Evolutionary conservation across 1,140 invertebrate species (phyloP).

Genomic region (Lepidostoma basale): DNA sequence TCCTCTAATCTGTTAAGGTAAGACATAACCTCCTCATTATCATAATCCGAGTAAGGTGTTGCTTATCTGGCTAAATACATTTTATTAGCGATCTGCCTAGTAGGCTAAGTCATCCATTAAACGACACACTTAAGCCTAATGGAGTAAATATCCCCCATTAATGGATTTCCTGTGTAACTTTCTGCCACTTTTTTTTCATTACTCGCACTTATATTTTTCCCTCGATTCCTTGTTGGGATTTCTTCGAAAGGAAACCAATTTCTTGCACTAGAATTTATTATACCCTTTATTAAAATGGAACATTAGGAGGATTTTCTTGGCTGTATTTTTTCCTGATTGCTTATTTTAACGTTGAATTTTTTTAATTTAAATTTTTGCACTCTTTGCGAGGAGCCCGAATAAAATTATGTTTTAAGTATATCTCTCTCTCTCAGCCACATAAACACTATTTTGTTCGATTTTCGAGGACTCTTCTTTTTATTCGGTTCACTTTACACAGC

Average conservation of each 20-base stretch:
- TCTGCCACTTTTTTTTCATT: conserved; percentile 11
- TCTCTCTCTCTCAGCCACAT: too few species aligned
- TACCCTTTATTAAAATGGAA: not conserved
- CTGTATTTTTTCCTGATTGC: not conserved
- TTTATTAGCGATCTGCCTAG: not conserved
- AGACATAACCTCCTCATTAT: too few species aligned
- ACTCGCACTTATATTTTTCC: not conserved
- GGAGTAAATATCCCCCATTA: not conserved
- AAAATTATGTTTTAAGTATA: too few species aligned
- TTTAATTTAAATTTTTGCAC: not conserved
- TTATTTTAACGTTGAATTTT: not conserved
- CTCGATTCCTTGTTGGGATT: not conserved
- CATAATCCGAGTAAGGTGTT: conserved; percentile 15
- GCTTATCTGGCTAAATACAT: conserved; percentile 12
- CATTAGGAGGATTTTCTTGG: not conserved
- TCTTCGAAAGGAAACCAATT: not conserved
- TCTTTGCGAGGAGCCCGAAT: too few species aligned
- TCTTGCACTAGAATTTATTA: not conserved
- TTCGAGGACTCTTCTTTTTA: not conserved
- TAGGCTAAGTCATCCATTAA: conserved; percentile 1
- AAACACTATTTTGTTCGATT: too few species aligned
- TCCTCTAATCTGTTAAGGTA: too few species aligned
- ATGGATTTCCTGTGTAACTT: conserved; percentile 7
- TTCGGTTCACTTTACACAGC: not conserved
- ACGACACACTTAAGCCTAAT: conserved; percentile 5